Evolutionary conservation across 2,888 invertebrate species (phyloP).

Genomic region (Lasius platythorax): DNA sequence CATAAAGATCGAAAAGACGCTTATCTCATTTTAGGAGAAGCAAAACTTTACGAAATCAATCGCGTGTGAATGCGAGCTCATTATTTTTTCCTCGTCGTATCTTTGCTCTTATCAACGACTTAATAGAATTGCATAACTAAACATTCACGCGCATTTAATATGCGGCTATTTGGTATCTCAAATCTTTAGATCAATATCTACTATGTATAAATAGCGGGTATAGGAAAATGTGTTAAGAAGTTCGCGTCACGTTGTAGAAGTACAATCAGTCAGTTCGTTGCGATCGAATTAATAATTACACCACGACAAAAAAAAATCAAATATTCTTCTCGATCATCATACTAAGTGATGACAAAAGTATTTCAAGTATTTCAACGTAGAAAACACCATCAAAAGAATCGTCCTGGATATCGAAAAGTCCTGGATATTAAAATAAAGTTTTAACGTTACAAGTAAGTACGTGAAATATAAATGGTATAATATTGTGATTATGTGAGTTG

Average conservation of each 20-base stretch:
- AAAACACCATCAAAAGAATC: background rate
- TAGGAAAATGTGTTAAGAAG: background rate
- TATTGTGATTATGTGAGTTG: background rate
- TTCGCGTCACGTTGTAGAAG: background rate
- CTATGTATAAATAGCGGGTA: background rate
- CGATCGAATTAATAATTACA: background rate
- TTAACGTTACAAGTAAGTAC: background rate
- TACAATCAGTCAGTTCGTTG: constrained; percentile 6
- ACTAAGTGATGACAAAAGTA: background rate
- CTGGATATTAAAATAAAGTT: background rate
- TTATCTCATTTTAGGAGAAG: background rate
- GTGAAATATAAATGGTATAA: background rate
- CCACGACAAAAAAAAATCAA: background rate
- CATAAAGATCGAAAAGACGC: background rate
- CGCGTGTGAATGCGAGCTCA: background rate
- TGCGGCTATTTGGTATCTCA: background rate
- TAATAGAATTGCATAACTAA: too few species aligned
- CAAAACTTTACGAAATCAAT: too few species aligned
- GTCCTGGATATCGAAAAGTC: background rate
- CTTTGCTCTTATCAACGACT: too few species aligned
- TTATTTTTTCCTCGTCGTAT: background rate
- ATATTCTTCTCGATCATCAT: background rate
- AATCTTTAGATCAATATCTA: background rate
- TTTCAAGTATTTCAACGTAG: background rate
- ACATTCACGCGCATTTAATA: too few species aligned